These are phyloP conservation scores for Dioctria linearis DNA, from an alignment of 2,888 invertebrate genomes.

Conservation along the genomic window DNA sequence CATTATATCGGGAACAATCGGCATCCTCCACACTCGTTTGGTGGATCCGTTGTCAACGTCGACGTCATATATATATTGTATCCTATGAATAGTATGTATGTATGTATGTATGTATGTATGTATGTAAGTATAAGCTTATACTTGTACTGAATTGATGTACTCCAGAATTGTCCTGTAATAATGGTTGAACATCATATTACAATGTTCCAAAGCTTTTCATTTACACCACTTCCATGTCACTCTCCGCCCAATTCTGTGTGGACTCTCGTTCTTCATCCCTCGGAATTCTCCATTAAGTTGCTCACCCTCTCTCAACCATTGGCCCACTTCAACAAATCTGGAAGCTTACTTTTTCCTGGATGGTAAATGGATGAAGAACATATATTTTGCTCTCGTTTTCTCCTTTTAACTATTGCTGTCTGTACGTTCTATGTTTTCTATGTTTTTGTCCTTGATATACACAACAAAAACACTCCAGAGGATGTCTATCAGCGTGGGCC, in stretches of 20 bases:
- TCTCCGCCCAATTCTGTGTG: neutral
- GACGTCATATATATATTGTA: no score
- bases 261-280: neutral
- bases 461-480: conserved; percentile 42
- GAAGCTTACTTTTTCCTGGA: neutral
- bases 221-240: conserved; percentile 35
- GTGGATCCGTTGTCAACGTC: neutral
- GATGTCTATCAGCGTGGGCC: conserved; percentile 37
- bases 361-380: neutral
- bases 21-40: conserved; percentile 3
- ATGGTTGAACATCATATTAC: conserved; percentile 53
- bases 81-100: neutral
- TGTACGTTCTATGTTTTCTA: conserved; percentile 36
- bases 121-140: neutral
- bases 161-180: conserved; percentile 43
- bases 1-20: conserved; percentile 34
- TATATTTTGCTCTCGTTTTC: conserved; percentile 36
- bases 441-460: conserved; percentile 38
- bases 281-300: neutral
- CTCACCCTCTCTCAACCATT: no score
- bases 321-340: no score
- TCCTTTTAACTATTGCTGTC: conserved; percentile 1
- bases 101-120: no score
- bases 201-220: conserved; percentile 53
- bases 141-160: conserved; percentile 35